Percentiles rank a stretch among this genome's conserved stretches.
phyloP scores from a whole-genome alignment of 2,797 vertebrate genomes.

The Decapterus maruadsi region DNA sequence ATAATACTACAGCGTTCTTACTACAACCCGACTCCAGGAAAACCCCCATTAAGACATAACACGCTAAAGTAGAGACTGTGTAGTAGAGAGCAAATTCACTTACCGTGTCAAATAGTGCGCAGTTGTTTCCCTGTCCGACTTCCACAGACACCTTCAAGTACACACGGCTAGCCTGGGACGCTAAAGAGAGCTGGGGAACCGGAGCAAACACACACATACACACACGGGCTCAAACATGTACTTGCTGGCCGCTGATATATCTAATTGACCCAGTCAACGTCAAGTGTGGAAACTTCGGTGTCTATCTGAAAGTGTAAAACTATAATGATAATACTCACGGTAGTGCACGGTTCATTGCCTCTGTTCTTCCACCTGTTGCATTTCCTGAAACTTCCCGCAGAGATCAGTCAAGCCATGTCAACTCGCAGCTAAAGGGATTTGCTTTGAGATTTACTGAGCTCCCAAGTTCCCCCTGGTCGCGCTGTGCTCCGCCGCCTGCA shows the following conservation, averaged over 20 bases:
- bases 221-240: constrained; percentile 16
- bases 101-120: constrained; percentile 57
- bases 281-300: no score
- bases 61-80: neutral
- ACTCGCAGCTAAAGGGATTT: constrained; percentile 76
- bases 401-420: constrained; percentile 68
- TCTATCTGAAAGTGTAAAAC: neutral
- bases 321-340: constrained; percentile 25
- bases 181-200: constrained; percentile 51
- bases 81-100: constrained; percentile 6
- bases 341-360: constrained; percentile 39
- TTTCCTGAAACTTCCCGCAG: constrained; percentile 81
- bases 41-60: rapidly evolving
- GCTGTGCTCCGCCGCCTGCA: constrained; percentile 10
- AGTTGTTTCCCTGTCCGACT: constrained; percentile 42
- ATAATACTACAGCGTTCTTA: neutral
- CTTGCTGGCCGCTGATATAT: constrained; percentile 18
- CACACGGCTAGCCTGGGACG: constrained; percentile 62
- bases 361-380: constrained; percentile 81
- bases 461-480: constrained; percentile 25
- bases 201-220: constrained; percentile 15
- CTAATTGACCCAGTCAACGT: neutral
- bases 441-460: constrained; percentile 63
- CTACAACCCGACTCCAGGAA: neutral
- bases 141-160: constrained; percentile 36